These are phyloP conservation scores for Scolopax mira DNA, from an alignment of 2,113 vertebrate species.

Conservation along the genomic window DNA sequence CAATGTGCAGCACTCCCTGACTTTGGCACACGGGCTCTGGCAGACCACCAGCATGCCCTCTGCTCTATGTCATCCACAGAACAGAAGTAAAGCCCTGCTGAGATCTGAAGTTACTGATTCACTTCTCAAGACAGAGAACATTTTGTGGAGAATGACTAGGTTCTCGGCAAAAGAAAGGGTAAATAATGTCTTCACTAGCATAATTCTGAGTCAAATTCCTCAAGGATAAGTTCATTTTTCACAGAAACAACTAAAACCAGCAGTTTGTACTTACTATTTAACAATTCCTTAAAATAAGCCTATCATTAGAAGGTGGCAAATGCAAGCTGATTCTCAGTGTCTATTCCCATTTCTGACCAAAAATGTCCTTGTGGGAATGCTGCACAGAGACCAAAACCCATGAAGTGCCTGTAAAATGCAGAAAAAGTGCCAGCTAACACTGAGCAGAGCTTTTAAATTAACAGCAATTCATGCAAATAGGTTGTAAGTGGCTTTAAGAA, in stretches of 20 bases:
- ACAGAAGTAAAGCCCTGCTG: neutral
- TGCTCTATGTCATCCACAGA: neutral
- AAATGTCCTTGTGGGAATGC: neutral
- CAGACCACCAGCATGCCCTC: neutral
- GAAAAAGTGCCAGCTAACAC: neutral
- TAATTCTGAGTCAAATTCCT: neutral
- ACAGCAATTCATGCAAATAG: neutral
- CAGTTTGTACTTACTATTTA: neutral
- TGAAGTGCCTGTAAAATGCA: neutral
- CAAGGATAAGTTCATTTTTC: conserved; percentile 3
- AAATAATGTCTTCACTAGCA: neutral
- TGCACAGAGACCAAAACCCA: neutral
- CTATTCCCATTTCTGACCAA: neutral
- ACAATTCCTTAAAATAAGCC: conserved; percentile 15
- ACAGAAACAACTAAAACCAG: neutral
- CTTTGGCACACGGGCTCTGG: neutral
- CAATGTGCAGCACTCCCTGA: neutral
- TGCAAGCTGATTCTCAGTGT: neutral
- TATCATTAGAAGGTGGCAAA: neutral
- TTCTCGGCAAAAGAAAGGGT: neutral
- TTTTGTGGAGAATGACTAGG: neutral
- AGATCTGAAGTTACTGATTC: neutral
- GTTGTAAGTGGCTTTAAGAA: neutral
- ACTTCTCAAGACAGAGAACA: neutral
- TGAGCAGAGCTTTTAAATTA: neutral